Evolutionary conservation across 2,888 invertebrate species (phyloP), one percentile per base, ranked within the genome.

Genomic region (Lasioglossum villosulum): DNA sequence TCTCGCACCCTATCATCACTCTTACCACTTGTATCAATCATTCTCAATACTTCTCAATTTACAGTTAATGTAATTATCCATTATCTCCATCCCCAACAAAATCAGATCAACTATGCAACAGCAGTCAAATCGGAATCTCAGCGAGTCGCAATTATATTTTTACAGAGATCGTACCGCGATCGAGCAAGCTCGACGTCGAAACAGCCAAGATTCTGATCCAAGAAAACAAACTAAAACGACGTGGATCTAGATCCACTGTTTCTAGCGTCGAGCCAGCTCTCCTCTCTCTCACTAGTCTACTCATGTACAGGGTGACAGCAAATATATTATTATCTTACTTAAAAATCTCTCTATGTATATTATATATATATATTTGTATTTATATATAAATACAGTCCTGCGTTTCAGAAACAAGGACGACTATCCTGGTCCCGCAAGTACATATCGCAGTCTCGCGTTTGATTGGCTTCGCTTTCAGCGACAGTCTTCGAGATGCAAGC

Each of bases 321-420:
- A 89, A 91, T 89, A 91, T 92, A 91, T 91, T 90, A 91, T 93
- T 89, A 91, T 91, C 90, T 93, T 90, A 89, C 80, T 88, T 82
- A 52, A 52, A 78, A 88, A 90, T 92, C 84, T 91, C 59, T 59
- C 59, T 59, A 59, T 59, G 59, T 27, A 59, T 27, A 27, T 52
- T 59, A 59, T 59, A 59, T 59, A 59, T 59, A 59, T 59, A 59
- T 59, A 59, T 59, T 5, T 59, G 27, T 59, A 89, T 90, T 90
- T 90, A 89, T 91, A 88, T 87, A 90, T 90, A 93, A 92, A 92
- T 91, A 93, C 93, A 92, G 85, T 88, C 78, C 80, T 45, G 66
- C 68, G 59, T 72, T 80, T 76, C 73, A 27, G 48, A 72, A 74
- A 45, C 30, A 8, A 19, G 48, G 72, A 48, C 48, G 45, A 72